Percentiles rank a stretch among this genome's conserved stretches.
Evolutionary conservation across 2,888 invertebrate genomes (phyloP).

Genomic region (Alentia gelatinosa): DNA sequence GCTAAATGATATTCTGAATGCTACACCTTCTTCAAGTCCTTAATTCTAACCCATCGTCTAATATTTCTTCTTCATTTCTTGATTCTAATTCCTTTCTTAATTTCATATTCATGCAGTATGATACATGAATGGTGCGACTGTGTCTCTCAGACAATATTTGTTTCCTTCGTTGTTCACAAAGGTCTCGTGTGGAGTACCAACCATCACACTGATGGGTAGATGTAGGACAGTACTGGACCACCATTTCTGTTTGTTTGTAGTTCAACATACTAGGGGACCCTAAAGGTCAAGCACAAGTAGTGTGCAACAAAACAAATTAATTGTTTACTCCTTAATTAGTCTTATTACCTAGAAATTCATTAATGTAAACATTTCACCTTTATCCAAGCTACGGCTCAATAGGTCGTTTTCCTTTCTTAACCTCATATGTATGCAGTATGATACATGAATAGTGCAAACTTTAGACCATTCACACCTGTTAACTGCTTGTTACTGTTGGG

Average conservation of each 20-base stretch:
- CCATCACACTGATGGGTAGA: neutral
- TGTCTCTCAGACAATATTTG: too few relatives aligned
- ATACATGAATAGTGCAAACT: neutral
- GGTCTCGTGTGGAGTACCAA: neutral
- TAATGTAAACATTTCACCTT: neutral
- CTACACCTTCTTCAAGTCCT: too few relatives aligned
- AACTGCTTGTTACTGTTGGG: neutral
- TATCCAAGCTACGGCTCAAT: neutral
- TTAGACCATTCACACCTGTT: neutral
- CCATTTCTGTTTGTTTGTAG: too few relatives aligned
- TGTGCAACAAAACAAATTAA: neutral
- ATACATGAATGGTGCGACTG: neutral
- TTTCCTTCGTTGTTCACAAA: too few relatives aligned
- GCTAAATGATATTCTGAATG: too few relatives aligned
- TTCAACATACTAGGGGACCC: too few relatives aligned
- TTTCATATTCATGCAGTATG: neutral
- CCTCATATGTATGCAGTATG: conserved; percentile 10
- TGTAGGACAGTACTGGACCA: neutral
- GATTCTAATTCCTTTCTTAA: too few relatives aligned
- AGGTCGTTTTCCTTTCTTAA: too few relatives aligned
- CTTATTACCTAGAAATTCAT: neutral
- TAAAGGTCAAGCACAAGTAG: too few relatives aligned
- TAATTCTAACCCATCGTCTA: too few relatives aligned
- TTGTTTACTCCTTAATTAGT: neutral
- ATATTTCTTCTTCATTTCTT: neutral